Percentiles rank a stretch among this genome's conserved stretches.
Evolutionary conservation across 2,888 invertebrate species (phyloP).

Genomic region (Scaptomyza polygonia): DNA sequence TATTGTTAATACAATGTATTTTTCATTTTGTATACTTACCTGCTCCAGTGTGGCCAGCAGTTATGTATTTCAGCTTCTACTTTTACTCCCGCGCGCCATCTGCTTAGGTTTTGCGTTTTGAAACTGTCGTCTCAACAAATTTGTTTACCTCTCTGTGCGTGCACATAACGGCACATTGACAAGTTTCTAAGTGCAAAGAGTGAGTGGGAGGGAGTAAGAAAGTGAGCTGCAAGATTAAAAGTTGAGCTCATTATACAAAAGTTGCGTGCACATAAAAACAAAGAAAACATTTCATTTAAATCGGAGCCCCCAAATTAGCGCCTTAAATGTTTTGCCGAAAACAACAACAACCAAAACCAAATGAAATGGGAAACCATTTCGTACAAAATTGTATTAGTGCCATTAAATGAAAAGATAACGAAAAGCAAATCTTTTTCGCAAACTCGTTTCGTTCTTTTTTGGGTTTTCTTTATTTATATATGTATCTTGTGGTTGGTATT

Average conservation of each 20-base stretch:
- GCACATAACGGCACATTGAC: constrained; percentile 37
- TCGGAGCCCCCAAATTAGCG: constrained; percentile 32
- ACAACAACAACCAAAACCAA: constrained; percentile 15
- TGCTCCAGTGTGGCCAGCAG: constrained; percentile 36
- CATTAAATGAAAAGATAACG: constrained; percentile 44
- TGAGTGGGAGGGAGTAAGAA: neutral
- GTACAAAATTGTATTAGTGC: constrained; percentile 70
- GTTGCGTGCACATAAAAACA: constrained; percentile 48
- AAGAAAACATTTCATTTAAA: constrained; percentile 54
- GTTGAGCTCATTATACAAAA: constrained; percentile 50
- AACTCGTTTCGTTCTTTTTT: constrained; percentile 29
- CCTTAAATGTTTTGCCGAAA: constrained; percentile 42
- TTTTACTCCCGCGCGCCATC: constrained; percentile 5
- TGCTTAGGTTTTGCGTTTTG: constrained; percentile 34
- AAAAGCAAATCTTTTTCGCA: constrained; percentile 43
- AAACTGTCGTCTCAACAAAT: constrained; percentile 66
- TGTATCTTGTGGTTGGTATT: neutral
- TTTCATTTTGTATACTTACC: constrained; percentile 69
- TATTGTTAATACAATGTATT: constrained; percentile 67
- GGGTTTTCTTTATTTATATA: constrained; percentile 12
- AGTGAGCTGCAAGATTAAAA: constrained; percentile 3
- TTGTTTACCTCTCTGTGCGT: constrained; percentile 67
- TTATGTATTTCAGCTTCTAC: constrained; percentile 12
- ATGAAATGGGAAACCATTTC: constrained; percentile 49
- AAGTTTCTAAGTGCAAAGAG: constrained; percentile 37